Evolutionary conservation across 2,113 vertebrate species (phyloP), one percentile per base, ranked within the genome.

Genomic region (Mustelus asterias): DNA sequence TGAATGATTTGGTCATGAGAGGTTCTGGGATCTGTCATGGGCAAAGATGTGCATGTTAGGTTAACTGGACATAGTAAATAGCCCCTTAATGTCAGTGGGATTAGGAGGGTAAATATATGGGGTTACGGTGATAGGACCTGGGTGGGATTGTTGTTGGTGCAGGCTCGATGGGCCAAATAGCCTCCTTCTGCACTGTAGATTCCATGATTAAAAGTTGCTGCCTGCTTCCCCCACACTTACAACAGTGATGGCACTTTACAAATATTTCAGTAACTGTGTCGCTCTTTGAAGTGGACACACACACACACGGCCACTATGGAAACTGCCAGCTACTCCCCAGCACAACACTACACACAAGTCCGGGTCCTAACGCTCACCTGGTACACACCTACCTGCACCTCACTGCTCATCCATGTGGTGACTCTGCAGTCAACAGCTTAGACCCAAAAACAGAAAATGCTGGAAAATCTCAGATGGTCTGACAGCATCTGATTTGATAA

Each of bases 301-400:
- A n/a, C 48, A 54, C 48, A 54, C 48, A 54, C 48, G 33, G 24
- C 41, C 65, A 72, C 94, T 54, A 70, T 94, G 92, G 92, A 94
- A 94, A 72, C 67, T 76, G 94, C 22, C 65, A 70, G 93, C 37
- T 94, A 37, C 93, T 67, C 67, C 67, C 33, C 69, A 70, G 29
- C 86, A 89, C 86, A 60, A 48, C 26, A 24, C 24, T 9, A 33
- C 48, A 29, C 60, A 29, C 67, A 72, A 37, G 41, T 29, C 94
- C 10, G 67, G 94, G 94, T 95, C 94, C 94, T 72, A 76, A 65
- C 14, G 94, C 94, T 95, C 69, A 95, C 94, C 69, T 54, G 94
- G 24, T 54, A 1, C 44, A 29, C 88, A 54, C 48, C 29, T 60
- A 33, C 18, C 37, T 0, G 80, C 37, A 54, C 48, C 48, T 54